Evolutionary conservation across 2,113 vertebrate species (phyloP), one percentile per base, ranked within the genome.

Genomic region (Neodon shergylaensis): DNA sequence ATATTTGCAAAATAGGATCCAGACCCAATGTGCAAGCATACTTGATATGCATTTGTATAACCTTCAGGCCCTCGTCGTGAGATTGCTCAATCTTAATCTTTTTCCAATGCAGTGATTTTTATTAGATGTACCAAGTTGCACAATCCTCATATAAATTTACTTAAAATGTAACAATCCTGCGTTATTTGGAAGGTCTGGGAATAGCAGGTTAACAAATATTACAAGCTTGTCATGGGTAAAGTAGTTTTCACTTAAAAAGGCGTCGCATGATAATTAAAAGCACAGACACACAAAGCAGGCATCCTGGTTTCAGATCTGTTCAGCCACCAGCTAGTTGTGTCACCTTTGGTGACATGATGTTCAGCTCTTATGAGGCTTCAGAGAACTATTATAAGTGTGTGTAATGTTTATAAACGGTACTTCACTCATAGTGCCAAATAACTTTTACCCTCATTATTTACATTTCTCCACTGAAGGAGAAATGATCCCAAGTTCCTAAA

Each of bases 211-310:
- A 70, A n/a, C 2, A 39, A 42, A 9, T 22, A 26, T 83, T 66
- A 74, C 33, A 91, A 49, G 7, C 39, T 77, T 74, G 21, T 10
- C 84, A 54, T 14, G 44, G 12, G 16, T 82, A 26, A 87, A 13
- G 58, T 54, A 47, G 54, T 31, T 10, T 77, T 76, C 44, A 52
- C 49, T 83, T 7, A 33, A 68, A 92, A 79, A n/a, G 9, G 7
- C 52, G 21, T 2, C 33, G 0, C 2, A 6, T 92, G 42, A 49
- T 87, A 44, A 54, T 79, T 74, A 66, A 66, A 52, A 72, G 16
- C 3, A n/a, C 0, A 5, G 42, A 11, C 0, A n/a, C 13, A 42
- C 22, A 4, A 79, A n/a, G 3, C 8, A 44, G 61, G 12, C 5
- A 52, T 2, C 7, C 28, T 65, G 36, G 13, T 39, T 72, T 91